A percentile compares a stretch with the other conserved stretches of the same genome.
Evolutionary conservation across 2,113 vertebrate genomes (phyloP).

Genomic region (Podocnemis expansa): DNA sequence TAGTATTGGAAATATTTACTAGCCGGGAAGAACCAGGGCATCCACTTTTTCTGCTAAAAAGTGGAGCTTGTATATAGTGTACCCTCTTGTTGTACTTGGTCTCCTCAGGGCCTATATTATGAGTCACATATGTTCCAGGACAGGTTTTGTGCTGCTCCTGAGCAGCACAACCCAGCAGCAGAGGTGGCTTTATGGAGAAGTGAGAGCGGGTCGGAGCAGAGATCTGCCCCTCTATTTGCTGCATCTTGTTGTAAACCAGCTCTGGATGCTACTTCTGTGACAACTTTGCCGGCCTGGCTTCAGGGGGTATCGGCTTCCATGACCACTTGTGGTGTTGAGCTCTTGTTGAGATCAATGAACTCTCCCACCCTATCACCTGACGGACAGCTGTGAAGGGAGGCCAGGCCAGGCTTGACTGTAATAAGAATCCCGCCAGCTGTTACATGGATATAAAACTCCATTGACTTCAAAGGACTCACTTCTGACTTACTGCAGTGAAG

Average conservation of each 20-base stretch:
- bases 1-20: neutral
- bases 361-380: neutral
- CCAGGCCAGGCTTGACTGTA: neutral
- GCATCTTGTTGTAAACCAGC: neutral
- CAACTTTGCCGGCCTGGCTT: neutral
- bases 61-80: neutral
- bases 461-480: constrained; percentile 1
- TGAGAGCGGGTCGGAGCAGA: neutral
- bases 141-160: neutral
- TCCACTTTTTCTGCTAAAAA: neutral
- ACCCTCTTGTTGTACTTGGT: rapidly evolving
- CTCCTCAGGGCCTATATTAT: neutral
- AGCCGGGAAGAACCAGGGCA: neutral
- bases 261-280: rapidly evolving
- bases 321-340: neutral
- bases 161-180: neutral
- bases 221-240: neutral
- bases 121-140: rapidly evolving
- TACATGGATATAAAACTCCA: neutral
- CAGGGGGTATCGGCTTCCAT: neutral
- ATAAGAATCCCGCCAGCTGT: neutral
- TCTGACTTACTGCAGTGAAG: neutral
- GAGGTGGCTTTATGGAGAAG: neutral
- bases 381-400: neutral
- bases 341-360: neutral